A percentile compares a stretch with the other conserved stretches of the same genome.
These are phyloP conservation scores for Dorcus parallelipipedus DNA, from an alignment of 2,888 invertebrate species.

Conservation along the genomic window DNA sequence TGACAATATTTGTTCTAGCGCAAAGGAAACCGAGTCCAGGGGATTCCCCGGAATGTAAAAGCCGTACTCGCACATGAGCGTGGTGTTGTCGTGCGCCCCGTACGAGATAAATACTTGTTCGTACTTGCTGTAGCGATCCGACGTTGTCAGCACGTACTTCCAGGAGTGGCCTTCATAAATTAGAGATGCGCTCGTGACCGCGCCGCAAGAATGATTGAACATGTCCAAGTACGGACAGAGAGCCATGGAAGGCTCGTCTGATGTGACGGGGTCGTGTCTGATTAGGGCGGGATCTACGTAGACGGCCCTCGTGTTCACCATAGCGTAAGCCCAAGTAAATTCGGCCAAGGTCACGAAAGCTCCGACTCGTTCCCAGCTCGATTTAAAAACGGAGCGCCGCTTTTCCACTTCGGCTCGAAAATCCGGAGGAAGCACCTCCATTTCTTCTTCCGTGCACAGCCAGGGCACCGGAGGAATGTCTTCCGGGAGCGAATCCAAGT, in stretches of 20 bases:
- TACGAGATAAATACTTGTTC: constrained; percentile 87
- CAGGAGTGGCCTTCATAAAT: constrained; percentile 33
- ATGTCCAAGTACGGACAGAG: constrained; percentile 86
- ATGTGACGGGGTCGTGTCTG: constrained; percentile 48
- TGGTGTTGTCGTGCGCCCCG: constrained; percentile 76
- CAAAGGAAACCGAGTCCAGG: constrained; percentile 64
- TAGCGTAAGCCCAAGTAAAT: constrained; percentile 79
- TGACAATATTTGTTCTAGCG: constrained; percentile 52
- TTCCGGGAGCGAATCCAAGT: constrained; percentile 67
- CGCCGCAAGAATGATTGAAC: constrained; percentile 76
- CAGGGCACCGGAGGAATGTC: constrained; percentile 63
- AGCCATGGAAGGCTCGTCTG: constrained; percentile 65
- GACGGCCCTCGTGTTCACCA: constrained; percentile 82
- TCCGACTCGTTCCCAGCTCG: constrained; percentile 45
- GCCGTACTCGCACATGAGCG: constrained; percentile 84
- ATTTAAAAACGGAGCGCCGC: constrained; percentile 52
- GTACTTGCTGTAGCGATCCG: constrained; percentile 55
- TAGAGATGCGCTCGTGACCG: constrained; percentile 52
- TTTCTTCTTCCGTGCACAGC: constrained; percentile 59
- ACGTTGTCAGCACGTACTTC: constrained; percentile 56
- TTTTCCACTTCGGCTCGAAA: constrained; percentile 50
- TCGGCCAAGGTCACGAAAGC: constrained; percentile 50
- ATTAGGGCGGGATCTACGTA: constrained; percentile 61
- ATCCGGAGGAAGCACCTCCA: constrained; percentile 56
- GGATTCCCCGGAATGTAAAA: constrained; percentile 70